Base-by-base conservation (phyloP, 2,113 vertebrate genomes). In the Aptenodytes patagonicus region DNA sequence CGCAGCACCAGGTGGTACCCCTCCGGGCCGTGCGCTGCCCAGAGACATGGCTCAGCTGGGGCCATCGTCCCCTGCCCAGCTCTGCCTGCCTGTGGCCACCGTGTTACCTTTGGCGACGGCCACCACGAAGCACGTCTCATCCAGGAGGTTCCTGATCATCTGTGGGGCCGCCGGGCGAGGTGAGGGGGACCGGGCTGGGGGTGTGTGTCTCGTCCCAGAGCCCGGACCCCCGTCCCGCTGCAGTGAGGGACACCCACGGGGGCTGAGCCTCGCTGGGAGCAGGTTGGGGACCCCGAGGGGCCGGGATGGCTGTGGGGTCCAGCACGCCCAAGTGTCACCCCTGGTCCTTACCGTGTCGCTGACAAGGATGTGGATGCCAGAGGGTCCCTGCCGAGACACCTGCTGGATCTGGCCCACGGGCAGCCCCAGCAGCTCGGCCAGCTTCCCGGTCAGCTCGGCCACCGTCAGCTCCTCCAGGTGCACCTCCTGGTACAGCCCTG, bases 391-490 rank as follows among this genome's bases (percentile, higher is more conserved):
- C 36, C 94, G 93, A 58, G 96, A 97, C 24, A 97, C 62, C 6
- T 7, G 29, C 19, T 86, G 87, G 83, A 97, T 97, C 86, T 94
- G 96, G 36, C 84, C 96, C 61, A 49, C 75, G 29, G 96, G 96
- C 52, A 98, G 93, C 60, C 47, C 94, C 72, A 97, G 90, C 46
- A 96, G 71, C 82, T 97, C 96, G 2, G 96, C 97, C 80, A 98
- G 20, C 68, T 96, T 97, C 58, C 71, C 95, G 8, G 75, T 72
- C 65, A 98, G 89, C 83, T 97, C 95, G 1, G 77, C 16, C 32
- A 83, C 91, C 15, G 93, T 97, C 57, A 97, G 88, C 75, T 98
- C 96, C 61, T 98, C 92, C 93, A 98, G 69, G 20, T 89, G 94
- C 29, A 98, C 36, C 76, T 97, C 97, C 71, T 97, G 97, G 90